Base-by-base conservation (phyloP, 2,113 vertebrate genomes). In the Vulpes lagopus region DNA sequence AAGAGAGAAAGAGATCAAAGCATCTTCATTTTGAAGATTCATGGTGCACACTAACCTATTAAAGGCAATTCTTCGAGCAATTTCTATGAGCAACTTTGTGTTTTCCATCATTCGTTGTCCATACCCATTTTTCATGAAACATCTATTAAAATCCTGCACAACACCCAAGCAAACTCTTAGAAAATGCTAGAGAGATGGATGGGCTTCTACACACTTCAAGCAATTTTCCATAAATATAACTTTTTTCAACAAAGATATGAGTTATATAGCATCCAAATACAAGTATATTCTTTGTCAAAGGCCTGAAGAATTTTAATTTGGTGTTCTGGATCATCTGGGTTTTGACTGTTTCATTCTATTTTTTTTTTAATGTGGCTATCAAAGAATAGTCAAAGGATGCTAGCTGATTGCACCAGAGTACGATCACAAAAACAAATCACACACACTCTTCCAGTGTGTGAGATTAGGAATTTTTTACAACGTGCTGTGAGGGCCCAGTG, bases 141-240 rank as follows among this genome's bases (percentile, higher is more conserved):
- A 51, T 3, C 35, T 60, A 82, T 65, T 78, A 89, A 71, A 10
- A 94, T 84, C 38, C 12, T 91, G 62, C 20, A 64, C 27, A 71
- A 85, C 65, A 89, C 35, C 57, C 11, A 91, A 65, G 43, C 14
- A 78, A 71, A 6, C 4, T 32, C 19, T 94, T 60, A 71, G 64
- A 71, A 96, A 91, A 91, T 76, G 11, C 10, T 85, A 84, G 30
- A 89, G 59, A 97, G 38, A 79, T 14, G 22, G 59, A 60, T 55
- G 49, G 19, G 76, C 4, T 17, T 91, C 57, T 71, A 30, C 51
- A 65, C 12, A 65, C 8, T 91, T 76, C 2, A 64, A 84, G 60
- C 69, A 65, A 67, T 67, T 88, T 93, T 43, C 84, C 82, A 78
- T 43, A 96, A 64, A 78, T 76, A 64, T 11, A 88, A 91, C 25